These are phyloP conservation scores for Pocillopora damicornis DNA, from an alignment of 64 coral and sea anemone species.

Conservation along the genomic window DNA sequence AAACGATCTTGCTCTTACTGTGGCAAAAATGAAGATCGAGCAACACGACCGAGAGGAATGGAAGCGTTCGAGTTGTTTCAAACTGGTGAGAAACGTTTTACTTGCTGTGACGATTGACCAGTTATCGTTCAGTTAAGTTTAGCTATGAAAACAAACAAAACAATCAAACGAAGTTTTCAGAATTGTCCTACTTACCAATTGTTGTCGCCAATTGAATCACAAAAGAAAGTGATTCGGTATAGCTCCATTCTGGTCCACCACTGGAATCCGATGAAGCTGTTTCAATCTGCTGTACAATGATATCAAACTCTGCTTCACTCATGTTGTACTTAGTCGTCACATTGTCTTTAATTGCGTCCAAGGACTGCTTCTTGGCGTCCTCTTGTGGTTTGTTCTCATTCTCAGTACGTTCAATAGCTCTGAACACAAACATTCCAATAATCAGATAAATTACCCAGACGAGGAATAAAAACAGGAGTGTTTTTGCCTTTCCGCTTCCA, in stretches of 20 bases:
- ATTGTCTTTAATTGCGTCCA: background rate
- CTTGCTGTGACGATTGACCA: too few species aligned
- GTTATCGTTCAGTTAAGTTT: background rate
- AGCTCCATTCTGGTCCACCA: conserved; percentile 11
- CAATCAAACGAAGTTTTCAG: background rate
- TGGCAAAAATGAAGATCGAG: too few species aligned
- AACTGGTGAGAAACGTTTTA: too few species aligned
- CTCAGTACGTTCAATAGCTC: background rate
- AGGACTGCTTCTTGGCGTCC: background rate
- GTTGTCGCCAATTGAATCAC: conserved; percentile 25
- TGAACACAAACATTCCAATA: too few species aligned
- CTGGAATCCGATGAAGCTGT: background rate
- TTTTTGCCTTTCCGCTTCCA: background rate
- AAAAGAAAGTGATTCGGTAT: background rate
- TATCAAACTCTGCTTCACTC: conserved; percentile 5
- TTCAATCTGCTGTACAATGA: conserved; percentile 12
- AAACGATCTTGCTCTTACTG: too few species aligned
- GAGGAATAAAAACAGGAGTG: background rate
- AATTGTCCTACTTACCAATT: background rate
- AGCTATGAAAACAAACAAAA: background rate
- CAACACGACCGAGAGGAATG: too few species aligned
- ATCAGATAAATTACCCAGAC: too few species aligned
- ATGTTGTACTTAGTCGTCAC: conserved; percentile 17
- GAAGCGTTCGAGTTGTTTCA: too few species aligned
- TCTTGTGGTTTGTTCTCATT: background rate